Base-by-base conservation (phyloP, 92 coral and sea anemone species). In the Porites rus region DNA sequence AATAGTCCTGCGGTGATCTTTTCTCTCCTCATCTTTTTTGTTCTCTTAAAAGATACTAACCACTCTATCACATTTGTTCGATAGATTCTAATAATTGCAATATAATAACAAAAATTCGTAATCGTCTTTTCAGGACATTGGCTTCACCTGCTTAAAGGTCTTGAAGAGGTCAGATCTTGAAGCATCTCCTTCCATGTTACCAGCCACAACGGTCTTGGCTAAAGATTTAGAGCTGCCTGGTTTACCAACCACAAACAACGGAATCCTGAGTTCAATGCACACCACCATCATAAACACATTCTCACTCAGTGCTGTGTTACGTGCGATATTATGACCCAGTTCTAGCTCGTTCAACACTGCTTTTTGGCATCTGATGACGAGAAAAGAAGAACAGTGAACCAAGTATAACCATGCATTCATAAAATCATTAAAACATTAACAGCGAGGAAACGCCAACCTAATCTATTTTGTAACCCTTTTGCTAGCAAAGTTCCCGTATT, bases 241-340 rank as follows among this genome's bases (percentile, higher is more conserved):
- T 65, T 95, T 95, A 16, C 98, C 98, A 25, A 95, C 93, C 76
- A 95, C 98, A 77, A 95, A 95, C 74, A 95, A 70, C 19, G 98
- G 98, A 66, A 95, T 95, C 74, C 98, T 87, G 63, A 95, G 93
- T 84, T 95, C 98, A 74, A 92, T 91, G 74, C 98, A 95, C 20
- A 95, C 94, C 74, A 56, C 95, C 98, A 95, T 95, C 98, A 96
- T 92, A 75, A 95, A 95, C 78, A 95, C 98, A 52, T 95, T 95
- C 77, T 95, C 96, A 38, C 96, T 87, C 65, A 95, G 78, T 20
- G 98, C 98, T 16, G 87, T 87, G 84, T 93, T 95, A 9, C 90
- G 91, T 38, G 98, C 98, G 20, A 95, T 95, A 85, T 95, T 95
- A 11, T 81, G 69, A 69, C 95, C 98, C 53, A 90, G 87, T 51